phyloP scores from a whole-genome alignment of 1,140 invertebrate species.

The Leptopilina clavipes region DNA sequence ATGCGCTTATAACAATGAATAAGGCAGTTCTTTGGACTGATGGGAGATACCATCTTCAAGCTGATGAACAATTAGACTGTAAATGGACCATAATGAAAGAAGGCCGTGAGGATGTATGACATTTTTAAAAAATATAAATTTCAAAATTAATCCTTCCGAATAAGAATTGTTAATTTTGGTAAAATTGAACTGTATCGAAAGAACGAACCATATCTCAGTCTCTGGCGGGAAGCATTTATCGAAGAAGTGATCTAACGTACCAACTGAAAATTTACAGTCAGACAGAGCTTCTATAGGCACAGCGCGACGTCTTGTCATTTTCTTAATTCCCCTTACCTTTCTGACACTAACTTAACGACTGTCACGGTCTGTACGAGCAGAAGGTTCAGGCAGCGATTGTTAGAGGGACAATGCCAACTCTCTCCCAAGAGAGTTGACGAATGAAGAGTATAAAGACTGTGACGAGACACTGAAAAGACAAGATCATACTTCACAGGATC shows the following conservation, averaged over 20 bases:
- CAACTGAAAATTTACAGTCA: too few species aligned
- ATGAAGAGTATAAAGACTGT: not conserved
- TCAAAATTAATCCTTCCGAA: too few species aligned
- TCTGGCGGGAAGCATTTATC: too few species aligned
- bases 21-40: constrained; percentile 93
- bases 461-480: constrained; percentile 43
- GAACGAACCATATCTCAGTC: too few species aligned
- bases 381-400: not conserved
- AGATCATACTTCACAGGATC: constrained; percentile 77
- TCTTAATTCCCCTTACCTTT: not conserved
- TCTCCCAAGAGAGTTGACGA: not conserved
- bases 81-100: constrained; percentile 88
- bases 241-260: too few species aligned
- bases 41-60: constrained; percentile 87
- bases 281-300: too few species aligned
- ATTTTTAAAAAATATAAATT: too few species aligned
- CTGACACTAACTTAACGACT: not conserved
- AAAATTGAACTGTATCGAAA: too few species aligned
- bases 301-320: not conserved
- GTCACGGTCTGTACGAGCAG: not conserved
- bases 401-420: not conserved
- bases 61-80: constrained; percentile 84
- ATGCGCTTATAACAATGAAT: constrained; percentile 84
- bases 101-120: constrained; percentile 76
- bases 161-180: too few species aligned